These are phyloP conservation scores for Rhaphigaster nebulosa DNA, from an alignment of 2,888 invertebrate species.

Conservation along the genomic window DNA sequence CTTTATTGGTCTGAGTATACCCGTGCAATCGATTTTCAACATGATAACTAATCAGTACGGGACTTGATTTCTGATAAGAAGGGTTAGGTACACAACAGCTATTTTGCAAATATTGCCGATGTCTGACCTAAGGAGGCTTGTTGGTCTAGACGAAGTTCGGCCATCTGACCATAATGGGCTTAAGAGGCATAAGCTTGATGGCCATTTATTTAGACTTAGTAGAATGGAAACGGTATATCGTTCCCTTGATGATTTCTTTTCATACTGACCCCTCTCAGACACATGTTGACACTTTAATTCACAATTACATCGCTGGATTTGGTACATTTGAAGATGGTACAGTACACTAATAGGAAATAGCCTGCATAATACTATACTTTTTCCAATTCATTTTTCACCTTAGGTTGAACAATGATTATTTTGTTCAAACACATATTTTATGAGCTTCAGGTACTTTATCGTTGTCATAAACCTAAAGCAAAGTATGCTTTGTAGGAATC, in stretches of 20 bases:
- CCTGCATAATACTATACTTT: not conserved
- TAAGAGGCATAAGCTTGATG: not conserved
- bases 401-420: too few species aligned
- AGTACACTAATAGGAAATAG: not conserved
- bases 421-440: too few species aligned
- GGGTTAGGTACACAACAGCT: not conserved
- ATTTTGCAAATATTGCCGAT: not conserved
- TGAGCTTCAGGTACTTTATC: not conserved
- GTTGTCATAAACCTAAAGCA: not conserved
- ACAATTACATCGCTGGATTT: not conserved
- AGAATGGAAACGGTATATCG: not conserved
- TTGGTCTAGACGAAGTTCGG: not conserved
- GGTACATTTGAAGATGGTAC: not conserved
- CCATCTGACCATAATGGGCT: not conserved
- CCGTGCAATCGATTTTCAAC: not conserved
- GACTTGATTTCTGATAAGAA: not conserved
- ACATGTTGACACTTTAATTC: not conserved
- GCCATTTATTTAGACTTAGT: not conserved
- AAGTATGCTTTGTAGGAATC: too few species aligned
- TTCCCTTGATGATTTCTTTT: not conserved
- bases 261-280: not conserved
- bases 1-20: not conserved
- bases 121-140: not conserved
- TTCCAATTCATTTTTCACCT: too few species aligned
- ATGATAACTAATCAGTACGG: not conserved